These are phyloP conservation scores for Enteromius anoplus DNA, from an alignment of 2,797 vertebrate species.

Conservation along the genomic window DNA sequence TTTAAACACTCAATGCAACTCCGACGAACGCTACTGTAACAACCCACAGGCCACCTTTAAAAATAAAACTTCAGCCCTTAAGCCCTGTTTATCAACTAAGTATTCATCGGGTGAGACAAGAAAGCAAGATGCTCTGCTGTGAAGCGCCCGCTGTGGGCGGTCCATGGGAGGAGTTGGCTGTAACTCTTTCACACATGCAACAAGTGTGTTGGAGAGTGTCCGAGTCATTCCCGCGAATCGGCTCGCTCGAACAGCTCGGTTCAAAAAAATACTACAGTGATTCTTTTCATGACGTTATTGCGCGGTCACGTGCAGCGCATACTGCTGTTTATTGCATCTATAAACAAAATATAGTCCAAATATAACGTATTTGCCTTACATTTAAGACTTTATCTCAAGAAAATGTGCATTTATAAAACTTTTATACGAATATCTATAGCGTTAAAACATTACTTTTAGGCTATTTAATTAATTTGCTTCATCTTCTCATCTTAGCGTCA, in stretches of 20 bases:
- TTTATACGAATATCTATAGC: background rate
- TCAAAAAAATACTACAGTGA: background rate
- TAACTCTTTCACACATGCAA: slow-evolving; percentile 40
- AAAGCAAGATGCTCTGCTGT: slow-evolving; percentile 27
- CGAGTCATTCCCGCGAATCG: background rate
- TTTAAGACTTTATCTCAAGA: background rate
- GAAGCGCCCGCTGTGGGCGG: slow-evolving; percentile 31
- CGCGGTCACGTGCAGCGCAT: background rate
- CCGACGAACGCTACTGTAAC: background rate
- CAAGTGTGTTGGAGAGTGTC: slow-evolving; percentile 36
- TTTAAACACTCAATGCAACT: background rate
- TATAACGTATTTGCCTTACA: background rate
- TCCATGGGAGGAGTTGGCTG: slow-evolving; percentile 46
- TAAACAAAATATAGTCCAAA: background rate
- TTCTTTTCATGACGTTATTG: background rate
- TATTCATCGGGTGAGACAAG: slow-evolving; percentile 7
- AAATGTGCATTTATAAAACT: background rate
- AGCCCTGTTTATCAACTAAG: slow-evolving; percentile 14
- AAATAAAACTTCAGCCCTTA: background rate
- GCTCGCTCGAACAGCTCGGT: background rate
- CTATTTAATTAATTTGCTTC: background rate
- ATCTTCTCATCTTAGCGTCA: background rate
- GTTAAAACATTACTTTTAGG: background rate
- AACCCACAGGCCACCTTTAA: background rate
- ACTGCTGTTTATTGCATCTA: background rate